phyloP scores from a whole-genome alignment of 2,888 invertebrate genomes.

The Poecilus cupreus region DNA sequence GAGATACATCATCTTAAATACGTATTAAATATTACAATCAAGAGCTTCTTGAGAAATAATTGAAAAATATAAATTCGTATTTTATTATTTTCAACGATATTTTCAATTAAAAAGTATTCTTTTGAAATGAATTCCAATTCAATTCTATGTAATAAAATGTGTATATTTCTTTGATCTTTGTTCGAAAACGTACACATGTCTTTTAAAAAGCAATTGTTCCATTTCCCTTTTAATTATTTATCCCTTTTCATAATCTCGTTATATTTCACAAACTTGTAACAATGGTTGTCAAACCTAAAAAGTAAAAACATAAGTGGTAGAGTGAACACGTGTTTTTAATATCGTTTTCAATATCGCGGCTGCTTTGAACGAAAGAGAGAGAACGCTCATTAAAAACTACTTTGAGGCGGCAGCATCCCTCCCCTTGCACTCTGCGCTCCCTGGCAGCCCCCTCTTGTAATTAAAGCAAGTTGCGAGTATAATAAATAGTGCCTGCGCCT shows the following conservation, averaged over 20 bases:
- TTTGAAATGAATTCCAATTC: too few relatives aligned
- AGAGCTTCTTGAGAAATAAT: too few relatives aligned
- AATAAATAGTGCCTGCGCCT: conserved; percentile 47
- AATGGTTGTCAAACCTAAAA: neutral
- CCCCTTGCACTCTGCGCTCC: neutral
- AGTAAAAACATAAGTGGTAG: conserved; percentile 17
- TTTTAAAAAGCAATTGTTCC: too few relatives aligned
- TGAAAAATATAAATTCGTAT: too few relatives aligned
- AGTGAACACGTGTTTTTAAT: conserved; percentile 50
- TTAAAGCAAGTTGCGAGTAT: conserved; percentile 46
- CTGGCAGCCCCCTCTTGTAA: conserved; percentile 1
- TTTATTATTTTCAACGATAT: too few relatives aligned
- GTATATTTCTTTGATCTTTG: too few relatives aligned
- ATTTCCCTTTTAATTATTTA: too few relatives aligned
- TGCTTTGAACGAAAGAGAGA: conserved; percentile 21
- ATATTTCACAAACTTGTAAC: neutral
- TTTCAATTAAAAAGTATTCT: too few relatives aligned
- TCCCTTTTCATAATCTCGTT: neutral
- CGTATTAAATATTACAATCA: too few relatives aligned
- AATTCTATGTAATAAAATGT: too few relatives aligned
- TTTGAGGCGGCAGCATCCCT: conserved; percentile 14
- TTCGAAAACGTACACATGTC: too few relatives aligned
- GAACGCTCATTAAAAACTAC: conserved; percentile 50
- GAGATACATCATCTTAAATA: too few relatives aligned
- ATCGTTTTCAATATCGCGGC: conserved; percentile 49